Evolutionary conservation across 2,113 vertebrate species (phyloP), one percentile per base, ranked within the genome.

Genomic region (Ciconia stormi): DNA sequence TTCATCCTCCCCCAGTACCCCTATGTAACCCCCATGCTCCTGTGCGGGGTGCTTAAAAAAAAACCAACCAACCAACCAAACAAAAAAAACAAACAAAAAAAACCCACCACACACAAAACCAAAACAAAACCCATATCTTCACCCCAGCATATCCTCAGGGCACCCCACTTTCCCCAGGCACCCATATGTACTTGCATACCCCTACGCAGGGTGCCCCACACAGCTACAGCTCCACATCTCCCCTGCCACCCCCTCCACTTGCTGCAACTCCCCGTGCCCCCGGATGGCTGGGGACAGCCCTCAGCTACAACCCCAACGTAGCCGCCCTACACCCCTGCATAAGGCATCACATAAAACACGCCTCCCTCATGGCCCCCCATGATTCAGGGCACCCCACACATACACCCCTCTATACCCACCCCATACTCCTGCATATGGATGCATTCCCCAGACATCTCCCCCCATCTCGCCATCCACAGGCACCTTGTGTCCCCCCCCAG

Each of bases 261-360:
- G 0, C 34, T 30, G 82, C 25, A 62, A 26, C 36, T 44, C 42
- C 17, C 29, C 3, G 0, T 30, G 27, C 36, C 25, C 44, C 77
- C 0, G 5, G 12, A 16, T 0, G 1, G 46, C 46, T n/a, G 32
- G 17, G 10, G 34, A 76, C 40, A 77, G 49, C 32, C 47, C 49
- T 55, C 52, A 61, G 40, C 16, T 6, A 70, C 27, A 53, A 38
- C 30, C 42, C 16, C 22, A 10, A 18, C 2, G 36, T 16, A 40
- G 7, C 20, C 14, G 3, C 32, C 19, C 16, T 29, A 22, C 16
- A 36, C 0, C 9, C 13, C 8, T 1, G 1, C 0, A 0, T 14
- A 61, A 65, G 5, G 14, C 14, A 66, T 14, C 55, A 46, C 16
- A 42, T 17, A 53, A 74, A 96, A 62, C 1, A 1, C 13, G 13